Evolutionary conservation across 2,888 invertebrate genomes (phyloP).

Genomic region (Gasteruption jaculator): DNA sequence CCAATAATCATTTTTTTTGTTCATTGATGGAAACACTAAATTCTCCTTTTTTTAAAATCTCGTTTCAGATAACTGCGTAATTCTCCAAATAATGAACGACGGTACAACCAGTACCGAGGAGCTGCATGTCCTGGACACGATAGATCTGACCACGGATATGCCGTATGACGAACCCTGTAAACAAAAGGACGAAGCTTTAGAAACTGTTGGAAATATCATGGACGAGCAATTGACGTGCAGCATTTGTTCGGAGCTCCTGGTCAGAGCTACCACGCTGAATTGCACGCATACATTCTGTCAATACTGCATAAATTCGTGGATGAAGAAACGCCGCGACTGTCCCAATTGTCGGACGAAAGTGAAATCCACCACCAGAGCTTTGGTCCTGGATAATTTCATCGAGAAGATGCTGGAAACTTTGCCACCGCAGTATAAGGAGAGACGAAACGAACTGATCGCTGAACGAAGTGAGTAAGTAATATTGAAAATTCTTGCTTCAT

Average conservation of each 20-base stretch:
- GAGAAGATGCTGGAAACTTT: constrained; percentile 65
- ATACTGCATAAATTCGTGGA: constrained; percentile 68
- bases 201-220: constrained; percentile 58
- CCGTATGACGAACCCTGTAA: constrained; percentile 11
- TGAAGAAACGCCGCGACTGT: constrained; percentile 65
- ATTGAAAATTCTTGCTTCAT: no score
- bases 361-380: constrained; percentile 56
- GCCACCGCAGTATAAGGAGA: constrained; percentile 58
- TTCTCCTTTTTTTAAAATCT: no score
- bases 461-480: constrained; percentile 35
- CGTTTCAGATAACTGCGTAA: constrained; percentile 25
- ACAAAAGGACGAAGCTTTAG: constrained; percentile 30
- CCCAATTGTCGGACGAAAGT: constrained; percentile 63
- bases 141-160: constrained; percentile 55
- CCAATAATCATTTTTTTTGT: no score
- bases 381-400: constrained; percentile 70
- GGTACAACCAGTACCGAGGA: constrained; percentile 17
- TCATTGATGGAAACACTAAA: no score
- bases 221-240: constrained; percentile 71
- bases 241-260: constrained; percentile 72
- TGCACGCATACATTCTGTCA: constrained; percentile 75
- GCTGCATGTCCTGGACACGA: constrained; percentile 52
- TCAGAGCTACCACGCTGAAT: constrained; percentile 64
- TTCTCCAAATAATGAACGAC: constrained; percentile 23
- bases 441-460: constrained; percentile 51